phyloP scores from a whole-genome alignment of 2,113 vertebrate genomes.

The Furnarius figulus region DNA sequence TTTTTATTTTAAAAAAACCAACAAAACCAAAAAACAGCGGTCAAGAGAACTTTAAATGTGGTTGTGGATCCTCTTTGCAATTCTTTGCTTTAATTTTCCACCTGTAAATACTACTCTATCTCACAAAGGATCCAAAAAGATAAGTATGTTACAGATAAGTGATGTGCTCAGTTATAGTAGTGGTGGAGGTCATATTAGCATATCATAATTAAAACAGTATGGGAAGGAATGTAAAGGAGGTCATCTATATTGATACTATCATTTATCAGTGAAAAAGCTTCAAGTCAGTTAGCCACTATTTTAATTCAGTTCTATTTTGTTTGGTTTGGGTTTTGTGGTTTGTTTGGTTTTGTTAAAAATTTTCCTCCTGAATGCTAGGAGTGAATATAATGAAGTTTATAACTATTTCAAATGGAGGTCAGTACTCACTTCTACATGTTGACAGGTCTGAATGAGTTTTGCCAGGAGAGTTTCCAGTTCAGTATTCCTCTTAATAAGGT shows the following conservation, averaged over 20 bases:
- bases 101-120: not conserved
- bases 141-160: not conserved
- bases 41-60: not conserved
- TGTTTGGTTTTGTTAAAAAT: not conserved
- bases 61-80: not conserved
- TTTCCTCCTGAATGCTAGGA: not conserved
- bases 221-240: not conserved
- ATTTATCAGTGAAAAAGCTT: not conserved
- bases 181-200: not conserved
- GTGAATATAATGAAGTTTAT: not conserved
- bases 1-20: not conserved
- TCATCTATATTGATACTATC: not conserved
- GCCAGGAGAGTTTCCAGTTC: constrained; percentile 97
- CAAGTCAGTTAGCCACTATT: not conserved
- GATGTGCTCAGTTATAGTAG: not conserved
- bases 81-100: not conserved
- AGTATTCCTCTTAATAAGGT: constrained; percentile 97
- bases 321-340: not conserved
- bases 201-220: not conserved
- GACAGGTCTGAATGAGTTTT: constrained; percentile 97
- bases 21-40: not conserved
- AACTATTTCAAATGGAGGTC: not conserved
- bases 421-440: constrained; percentile 93
- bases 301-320: not conserved
- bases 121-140: not conserved